A percentile compares a stretch with the other conserved stretches of the same genome.
phyloP scores from a whole-genome alignment of 2,113 vertebrate species.

The Dromiciops gliroides region DNA sequence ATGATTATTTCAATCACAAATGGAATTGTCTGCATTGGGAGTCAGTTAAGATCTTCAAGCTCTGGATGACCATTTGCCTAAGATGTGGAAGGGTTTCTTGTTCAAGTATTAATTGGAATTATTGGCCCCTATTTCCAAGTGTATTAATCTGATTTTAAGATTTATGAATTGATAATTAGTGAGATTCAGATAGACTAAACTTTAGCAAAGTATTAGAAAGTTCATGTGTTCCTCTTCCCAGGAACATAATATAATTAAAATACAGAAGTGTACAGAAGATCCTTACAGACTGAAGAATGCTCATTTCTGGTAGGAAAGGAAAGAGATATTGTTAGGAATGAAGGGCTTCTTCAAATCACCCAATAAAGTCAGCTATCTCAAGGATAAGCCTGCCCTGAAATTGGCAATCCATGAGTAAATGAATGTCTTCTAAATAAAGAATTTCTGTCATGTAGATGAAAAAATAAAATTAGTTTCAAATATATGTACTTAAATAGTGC shows the following conservation, averaged over 20 bases:
- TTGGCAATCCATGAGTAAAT: not conserved
- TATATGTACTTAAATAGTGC: not conserved
- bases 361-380: not conserved
- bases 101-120: not conserved
- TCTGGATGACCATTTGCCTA: not conserved
- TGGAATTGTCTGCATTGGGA: not conserved
- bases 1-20: not conserved
- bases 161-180: slow-evolving; percentile 7
- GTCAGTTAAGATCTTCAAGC: not conserved
- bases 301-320: not conserved
- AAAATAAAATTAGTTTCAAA: slow-evolving; percentile 30
- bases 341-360: not conserved
- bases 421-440: slow-evolving; percentile 24
- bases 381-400: not conserved
- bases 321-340: not conserved
- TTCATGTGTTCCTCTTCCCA: not conserved
- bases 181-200: slow-evolving; percentile 14
- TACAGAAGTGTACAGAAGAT: not conserved
- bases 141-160: not conserved
- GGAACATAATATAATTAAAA: not conserved
- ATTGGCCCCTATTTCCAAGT: not conserved
- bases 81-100: not conserved
- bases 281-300: not conserved
- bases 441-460: not conserved
- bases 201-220: not conserved